Percentiles rank a stretch among this genome's conserved stretches.
These are phyloP conservation scores for Andrena praecox DNA, from an alignment of 2,888 invertebrate species.

Conservation along the genomic window DNA sequence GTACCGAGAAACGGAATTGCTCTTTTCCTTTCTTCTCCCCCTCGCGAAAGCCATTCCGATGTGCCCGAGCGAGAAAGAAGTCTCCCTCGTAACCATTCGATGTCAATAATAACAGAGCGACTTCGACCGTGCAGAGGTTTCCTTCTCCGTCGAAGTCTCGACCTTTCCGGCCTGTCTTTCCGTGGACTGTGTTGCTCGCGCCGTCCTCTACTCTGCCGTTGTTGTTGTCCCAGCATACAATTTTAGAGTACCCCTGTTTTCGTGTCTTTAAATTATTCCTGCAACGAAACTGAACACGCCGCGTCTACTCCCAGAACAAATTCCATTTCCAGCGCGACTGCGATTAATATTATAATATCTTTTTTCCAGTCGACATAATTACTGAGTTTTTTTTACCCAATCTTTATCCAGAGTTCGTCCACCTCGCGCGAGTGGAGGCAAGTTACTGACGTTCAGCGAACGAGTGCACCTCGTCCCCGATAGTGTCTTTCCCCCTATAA, in stretches of 20 bases:
- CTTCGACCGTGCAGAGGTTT: constrained; percentile 51
- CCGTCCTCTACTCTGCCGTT: constrained; percentile 11
- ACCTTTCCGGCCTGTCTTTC: constrained; percentile 43
- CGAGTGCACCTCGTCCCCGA: constrained; percentile 1
- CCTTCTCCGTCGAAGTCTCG: constrained; percentile 43
- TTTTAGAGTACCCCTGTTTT: constrained; percentile 11
- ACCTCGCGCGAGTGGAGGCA: background rate
- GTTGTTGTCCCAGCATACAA: constrained; percentile 22
- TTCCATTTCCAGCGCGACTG: background rate
- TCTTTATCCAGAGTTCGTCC: background rate
- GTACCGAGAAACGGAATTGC: background rate
- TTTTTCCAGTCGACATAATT: background rate
- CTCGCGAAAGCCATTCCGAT: constrained; percentile 12
- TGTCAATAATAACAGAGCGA: constrained; percentile 67
- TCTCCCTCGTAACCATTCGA: constrained; percentile 48
- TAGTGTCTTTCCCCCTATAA: constrained; percentile 21
- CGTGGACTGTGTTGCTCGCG: constrained; percentile 28
- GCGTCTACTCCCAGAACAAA: background rate
- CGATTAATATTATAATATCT: background rate
- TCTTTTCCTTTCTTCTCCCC: background rate
- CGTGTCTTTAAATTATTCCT: background rate
- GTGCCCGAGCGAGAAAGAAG: constrained; percentile 6
- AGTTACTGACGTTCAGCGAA: constrained; percentile 12
- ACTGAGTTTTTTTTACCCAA: too few species aligned
- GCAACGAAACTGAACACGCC: background rate